These are phyloP conservation scores for Nothoprocta perdicaria DNA, from an alignment of 2,113 vertebrate genomes.

Conservation along the genomic window DNA sequence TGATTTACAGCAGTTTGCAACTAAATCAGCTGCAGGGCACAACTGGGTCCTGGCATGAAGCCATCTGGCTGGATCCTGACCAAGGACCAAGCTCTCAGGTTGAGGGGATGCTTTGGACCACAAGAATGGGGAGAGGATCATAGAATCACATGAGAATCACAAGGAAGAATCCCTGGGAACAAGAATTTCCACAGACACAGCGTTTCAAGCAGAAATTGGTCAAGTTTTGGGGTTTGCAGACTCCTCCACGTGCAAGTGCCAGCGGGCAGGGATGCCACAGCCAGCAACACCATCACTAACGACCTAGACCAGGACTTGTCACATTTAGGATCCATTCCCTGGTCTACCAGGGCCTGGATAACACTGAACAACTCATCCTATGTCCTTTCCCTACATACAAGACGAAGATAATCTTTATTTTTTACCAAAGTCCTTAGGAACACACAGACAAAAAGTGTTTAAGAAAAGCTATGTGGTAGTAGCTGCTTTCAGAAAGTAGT, in stretches of 20 bases:
- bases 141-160: no score
- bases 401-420: not conserved
- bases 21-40: not conserved
- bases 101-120: not conserved
- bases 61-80: not conserved
- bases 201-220: no score
- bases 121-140: not conserved
- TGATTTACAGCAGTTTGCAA: not conserved
- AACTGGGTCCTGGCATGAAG: not conserved
- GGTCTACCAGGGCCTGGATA: not conserved
- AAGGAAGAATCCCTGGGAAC: no score
- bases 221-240: no score
- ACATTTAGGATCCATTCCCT: not conserved
- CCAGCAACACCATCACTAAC: rapidly evolving
- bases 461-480: not conserved
- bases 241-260: no score
- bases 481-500: not conserved
- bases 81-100: not conserved
- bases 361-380: not conserved
- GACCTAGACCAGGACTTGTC: not conserved
- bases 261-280: not conserved
- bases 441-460: not conserved
- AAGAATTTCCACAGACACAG: no score
- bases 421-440: not conserved
- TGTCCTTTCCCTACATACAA: not conserved